Conservation (phyloP, 1,140 invertebrate genomes). For the Halesus radiatus region DNA sequence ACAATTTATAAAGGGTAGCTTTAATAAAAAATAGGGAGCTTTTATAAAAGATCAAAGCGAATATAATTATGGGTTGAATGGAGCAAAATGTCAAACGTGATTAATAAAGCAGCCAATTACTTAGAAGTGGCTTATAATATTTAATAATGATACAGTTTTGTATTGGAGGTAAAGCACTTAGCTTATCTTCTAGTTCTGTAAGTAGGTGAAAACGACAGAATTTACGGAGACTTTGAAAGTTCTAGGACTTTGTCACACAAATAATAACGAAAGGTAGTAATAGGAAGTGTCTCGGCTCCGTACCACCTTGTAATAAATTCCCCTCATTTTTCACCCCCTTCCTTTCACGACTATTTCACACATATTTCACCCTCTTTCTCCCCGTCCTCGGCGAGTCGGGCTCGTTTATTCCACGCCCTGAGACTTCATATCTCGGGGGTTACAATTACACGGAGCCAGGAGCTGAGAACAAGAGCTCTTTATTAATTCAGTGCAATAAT, state of each 20-base stretch:
- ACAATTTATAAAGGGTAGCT: no score
- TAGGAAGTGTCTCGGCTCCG: background rate
- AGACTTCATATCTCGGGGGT: no score
- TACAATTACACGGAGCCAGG: no score
- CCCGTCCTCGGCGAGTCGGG: no score
- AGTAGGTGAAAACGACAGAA: background rate
- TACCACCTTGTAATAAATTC: no score
- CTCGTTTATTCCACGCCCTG: no score
- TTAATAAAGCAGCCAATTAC: background rate
- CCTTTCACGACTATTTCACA: no score
- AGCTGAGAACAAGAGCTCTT: no score
- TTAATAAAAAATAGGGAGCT: no score
- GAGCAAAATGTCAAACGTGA: constrained; percentile 1
- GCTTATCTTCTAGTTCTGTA: background rate
- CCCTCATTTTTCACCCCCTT: no score
- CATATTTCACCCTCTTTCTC: no score
- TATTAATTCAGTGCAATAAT: no score
- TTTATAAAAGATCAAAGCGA: background rate
- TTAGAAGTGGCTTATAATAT: background rate
- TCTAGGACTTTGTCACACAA: constrained; percentile 1
- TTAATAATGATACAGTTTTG: background rate
- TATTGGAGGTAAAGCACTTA: background rate
- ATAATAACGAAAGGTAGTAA: background rate
- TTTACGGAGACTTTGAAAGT: background rate
- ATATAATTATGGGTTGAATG: background rate